Conservation (phyloP, 2,113 vertebrate species). For the Thamnaconus septentrionalis region DNA sequence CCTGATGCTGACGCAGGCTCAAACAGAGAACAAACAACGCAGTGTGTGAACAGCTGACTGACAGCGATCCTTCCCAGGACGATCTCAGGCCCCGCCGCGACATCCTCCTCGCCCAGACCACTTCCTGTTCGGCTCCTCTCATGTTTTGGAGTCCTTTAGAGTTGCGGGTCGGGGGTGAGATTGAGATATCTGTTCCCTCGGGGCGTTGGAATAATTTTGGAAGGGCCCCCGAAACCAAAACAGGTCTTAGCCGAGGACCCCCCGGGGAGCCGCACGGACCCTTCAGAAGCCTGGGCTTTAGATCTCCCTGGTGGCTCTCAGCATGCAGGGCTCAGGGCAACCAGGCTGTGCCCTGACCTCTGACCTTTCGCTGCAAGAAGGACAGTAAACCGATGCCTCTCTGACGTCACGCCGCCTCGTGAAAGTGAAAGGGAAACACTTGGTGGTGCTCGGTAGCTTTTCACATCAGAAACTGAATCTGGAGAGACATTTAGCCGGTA, state of each 20-base stretch:
- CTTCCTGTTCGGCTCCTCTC: conserved; percentile 66
- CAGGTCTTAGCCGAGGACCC: conserved; percentile 25
- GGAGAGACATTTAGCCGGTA: background rate
- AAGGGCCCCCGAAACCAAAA: conserved; percentile 49
- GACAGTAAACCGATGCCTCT: conserved; percentile 22
- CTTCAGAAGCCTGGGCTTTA: conserved; percentile 28
- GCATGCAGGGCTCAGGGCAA: conserved; percentile 7
- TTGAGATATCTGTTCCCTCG: conserved; percentile 22
- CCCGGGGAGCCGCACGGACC: conserved; percentile 7
- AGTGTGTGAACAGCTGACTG: conserved; percentile 67
- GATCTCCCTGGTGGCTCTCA: conserved; percentile 57
- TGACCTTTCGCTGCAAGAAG: conserved; percentile 14
- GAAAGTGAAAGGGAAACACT: background rate
- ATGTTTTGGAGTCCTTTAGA: conserved; percentile 39
- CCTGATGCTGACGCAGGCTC: conserved; percentile 20
- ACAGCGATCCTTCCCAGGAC: conserved; percentile 65
- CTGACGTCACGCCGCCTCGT: conserved; percentile 3
- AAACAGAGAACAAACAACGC: conserved; percentile 37
- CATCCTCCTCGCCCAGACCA: conserved; percentile 47
- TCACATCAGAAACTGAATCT: conserved; percentile 3
- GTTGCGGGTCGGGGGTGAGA: conserved; percentile 4
- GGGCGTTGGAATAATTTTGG: conserved; percentile 45
- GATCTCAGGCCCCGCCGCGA: conserved; percentile 42
- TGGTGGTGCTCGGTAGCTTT: background rate
- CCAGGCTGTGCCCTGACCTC: conserved; percentile 27